Conservation (phyloP, 2,888 invertebrate species). For the Harmothoe impar region DNA sequence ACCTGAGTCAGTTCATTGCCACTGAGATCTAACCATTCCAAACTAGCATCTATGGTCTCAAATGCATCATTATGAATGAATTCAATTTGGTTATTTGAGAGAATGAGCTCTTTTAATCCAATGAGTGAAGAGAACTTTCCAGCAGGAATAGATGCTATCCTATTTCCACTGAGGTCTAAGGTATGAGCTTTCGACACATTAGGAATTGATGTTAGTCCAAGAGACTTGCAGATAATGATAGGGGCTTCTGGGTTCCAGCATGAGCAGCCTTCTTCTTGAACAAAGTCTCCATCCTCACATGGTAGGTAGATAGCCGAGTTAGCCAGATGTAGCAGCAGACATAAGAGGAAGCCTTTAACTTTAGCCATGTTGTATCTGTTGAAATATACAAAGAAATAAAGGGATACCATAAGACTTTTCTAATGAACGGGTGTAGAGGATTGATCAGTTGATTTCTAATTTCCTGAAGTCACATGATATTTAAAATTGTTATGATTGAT, state of each 20-base stretch:
- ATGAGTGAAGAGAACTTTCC: not conserved
- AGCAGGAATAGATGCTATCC: not conserved
- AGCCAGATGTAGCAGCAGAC: not conserved
- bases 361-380: not conserved
- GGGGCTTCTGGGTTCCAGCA: not conserved
- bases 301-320: not conserved
- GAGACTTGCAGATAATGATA: not conserved
- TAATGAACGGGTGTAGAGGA: no score
- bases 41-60: not conserved
- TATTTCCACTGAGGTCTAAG: not conserved
- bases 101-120: not conserved
- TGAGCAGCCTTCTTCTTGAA: not conserved
- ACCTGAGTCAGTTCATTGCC: not conserved
- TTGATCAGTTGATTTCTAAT: no score
- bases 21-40: not conserved
- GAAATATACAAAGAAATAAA: no score
- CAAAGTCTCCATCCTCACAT: not conserved
- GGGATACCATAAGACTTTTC: no score
- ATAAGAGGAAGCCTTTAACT: not conserved
- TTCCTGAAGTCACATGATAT: no score
- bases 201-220: slow-evolving; percentile 5
- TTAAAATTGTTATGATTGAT: no score
- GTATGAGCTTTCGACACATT: not conserved
- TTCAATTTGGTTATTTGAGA: not conserved
- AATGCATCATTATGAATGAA: not conserved